A percentile compares a stretch with the other conserved stretches of the same genome.
phyloP scores from a whole-genome alignment of 2,888 invertebrate genomes.

The Drosophila crucigera region DNA sequence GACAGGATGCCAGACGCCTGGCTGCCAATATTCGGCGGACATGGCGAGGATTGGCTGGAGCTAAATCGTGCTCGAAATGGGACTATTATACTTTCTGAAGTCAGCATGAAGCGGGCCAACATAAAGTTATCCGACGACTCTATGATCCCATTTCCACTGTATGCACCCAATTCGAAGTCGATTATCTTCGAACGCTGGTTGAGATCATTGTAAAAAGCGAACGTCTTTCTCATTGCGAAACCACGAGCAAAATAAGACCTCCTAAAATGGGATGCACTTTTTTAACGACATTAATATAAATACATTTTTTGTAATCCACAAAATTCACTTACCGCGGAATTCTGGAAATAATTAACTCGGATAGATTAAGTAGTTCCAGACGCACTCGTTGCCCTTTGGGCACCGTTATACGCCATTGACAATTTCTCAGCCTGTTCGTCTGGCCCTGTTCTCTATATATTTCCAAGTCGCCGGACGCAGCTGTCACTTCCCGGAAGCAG shows the following conservation, averaged over 20 bases:
- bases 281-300: neutral
- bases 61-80: conserved; percentile 88
- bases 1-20: conserved; percentile 54
- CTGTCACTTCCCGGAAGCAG: conserved; percentile 89
- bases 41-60: conserved; percentile 86
- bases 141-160: conserved; percentile 85
- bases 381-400: conserved; percentile 88
- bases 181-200: conserved; percentile 79
- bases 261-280: rapidly evolving
- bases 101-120: conserved; percentile 86
- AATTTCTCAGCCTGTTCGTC: conserved; percentile 81
- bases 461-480: conserved; percentile 87
- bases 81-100: conserved; percentile 53
- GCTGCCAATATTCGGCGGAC: conserved; percentile 86
- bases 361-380: conserved; percentile 87
- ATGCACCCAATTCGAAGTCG: conserved; percentile 75
- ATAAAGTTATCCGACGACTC: conserved; percentile 89
- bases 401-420: conserved; percentile 90
- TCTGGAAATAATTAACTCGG: neutral
- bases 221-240: neutral
- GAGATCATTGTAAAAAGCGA: conserved; percentile 70
- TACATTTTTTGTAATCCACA: neutral
- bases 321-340: conserved; percentile 13
- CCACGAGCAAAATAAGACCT: neutral
- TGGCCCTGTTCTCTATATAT: conserved; percentile 4